Percentiles rank a stretch among this genome's conserved stretches.
Conservation (phyloP, 2,797 vertebrate genomes). For the Siniperca obscura region DNA sequence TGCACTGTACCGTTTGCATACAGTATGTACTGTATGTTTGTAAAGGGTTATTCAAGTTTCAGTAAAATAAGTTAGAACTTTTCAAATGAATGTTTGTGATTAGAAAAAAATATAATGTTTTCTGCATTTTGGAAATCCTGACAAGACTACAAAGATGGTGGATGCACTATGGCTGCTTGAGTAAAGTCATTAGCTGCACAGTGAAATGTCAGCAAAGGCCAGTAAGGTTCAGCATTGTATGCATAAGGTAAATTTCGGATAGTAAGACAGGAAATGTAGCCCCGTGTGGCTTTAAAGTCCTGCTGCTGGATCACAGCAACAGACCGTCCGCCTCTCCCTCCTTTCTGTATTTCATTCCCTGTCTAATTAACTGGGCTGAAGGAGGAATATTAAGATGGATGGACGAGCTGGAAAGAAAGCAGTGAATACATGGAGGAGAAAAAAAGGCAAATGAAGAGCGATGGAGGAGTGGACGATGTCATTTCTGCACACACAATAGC, state of each 20-base stretch:
- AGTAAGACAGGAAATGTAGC: not conserved
- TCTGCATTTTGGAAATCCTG: not conserved
- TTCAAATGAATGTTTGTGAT: no score
- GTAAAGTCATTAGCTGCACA: not conserved
- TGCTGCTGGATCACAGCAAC: not conserved
- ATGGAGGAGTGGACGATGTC: conserved; percentile 22
- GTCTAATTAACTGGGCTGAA: conserved; percentile 26
- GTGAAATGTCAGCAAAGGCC: conserved; percentile 10
- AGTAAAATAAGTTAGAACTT: no score
- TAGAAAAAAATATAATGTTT: not conserved
- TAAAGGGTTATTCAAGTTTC: no score
- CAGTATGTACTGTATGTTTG: no score
- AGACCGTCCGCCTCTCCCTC: not conserved
- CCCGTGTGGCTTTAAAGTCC: not conserved
- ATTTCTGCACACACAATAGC: not conserved
- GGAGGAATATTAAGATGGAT: conserved; percentile 49
- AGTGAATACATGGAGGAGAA: not conserved
- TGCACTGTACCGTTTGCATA: no score
- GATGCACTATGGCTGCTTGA: not conserved
- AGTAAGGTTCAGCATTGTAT: not conserved
- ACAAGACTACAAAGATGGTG: not conserved
- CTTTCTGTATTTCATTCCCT: conserved; percentile 1
- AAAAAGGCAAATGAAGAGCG: conserved; percentile 30
- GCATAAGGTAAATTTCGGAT: not conserved
- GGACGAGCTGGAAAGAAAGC: conserved; percentile 21